Evolutionary conservation across 1,140 invertebrate genomes (phyloP), one percentile per base, ranked within the genome.

Genomic region (Brachionus rotundiformis): DNA sequence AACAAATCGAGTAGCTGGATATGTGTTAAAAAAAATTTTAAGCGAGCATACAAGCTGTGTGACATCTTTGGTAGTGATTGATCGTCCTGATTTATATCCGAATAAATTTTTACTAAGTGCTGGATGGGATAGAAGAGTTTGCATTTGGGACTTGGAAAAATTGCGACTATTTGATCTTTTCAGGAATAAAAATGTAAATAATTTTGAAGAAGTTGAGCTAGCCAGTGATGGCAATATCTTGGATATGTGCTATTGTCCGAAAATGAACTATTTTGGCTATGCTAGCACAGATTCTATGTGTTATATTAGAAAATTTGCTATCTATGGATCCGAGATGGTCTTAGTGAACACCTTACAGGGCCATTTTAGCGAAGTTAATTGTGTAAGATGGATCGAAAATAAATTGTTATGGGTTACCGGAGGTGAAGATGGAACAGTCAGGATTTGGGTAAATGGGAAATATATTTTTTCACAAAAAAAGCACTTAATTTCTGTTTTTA

Each of bases 91-190:
- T 29, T 84, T 84, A 3, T 54, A 79, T 13, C 47, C 44, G 8
- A 82, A 82, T 59, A 83, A 85, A 71, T 86, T 85, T 29, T 80
- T 87, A 85, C 36, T 88, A 25, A 86, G 85, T 84, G 87, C 84
- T 47, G 87, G 87, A 1, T 88, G 87, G 87, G 87, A 88, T 82
- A 83, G 85, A 75, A 84, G 86, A 83, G 85, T 88, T n/a, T 86
- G 86, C 79, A 84, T 88, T 13, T 88, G 87, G 87, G 85, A 88
- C 82, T 76, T 88, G 49, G 85, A 87, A 63, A 84, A 61, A 65
- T 16, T 44, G 10, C 39, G 33, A 1, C 31, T 80, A 25, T 80
- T 82, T 47, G 63, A 54, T 29, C 31, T 68, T 3, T 49, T 82
- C 68, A 13, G 59, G 16, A 61, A 82, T 31, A 71, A 73, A 49